These are phyloP conservation scores for Cyphomyrus discorhynchus DNA, from an alignment of 2,113 vertebrate genomes.

Conservation along the genomic window DNA sequence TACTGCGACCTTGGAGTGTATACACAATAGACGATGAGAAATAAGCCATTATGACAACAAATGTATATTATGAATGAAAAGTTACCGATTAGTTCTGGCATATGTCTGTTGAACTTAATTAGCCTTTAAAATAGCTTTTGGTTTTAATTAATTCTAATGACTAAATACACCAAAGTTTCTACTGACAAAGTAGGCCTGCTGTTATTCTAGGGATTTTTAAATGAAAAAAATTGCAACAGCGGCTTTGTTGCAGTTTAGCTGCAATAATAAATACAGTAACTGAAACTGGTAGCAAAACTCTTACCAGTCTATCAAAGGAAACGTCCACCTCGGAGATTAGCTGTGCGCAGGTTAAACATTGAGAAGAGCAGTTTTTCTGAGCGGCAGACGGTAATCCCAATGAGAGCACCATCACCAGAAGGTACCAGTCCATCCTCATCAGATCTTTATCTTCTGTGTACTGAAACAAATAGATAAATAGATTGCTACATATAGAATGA, in stretches of 20 bases:
- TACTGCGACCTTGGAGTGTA: not conserved
- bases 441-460: constrained; percentile 22
- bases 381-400: constrained; percentile 57
- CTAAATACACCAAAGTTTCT: not conserved
- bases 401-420: constrained; percentile 54
- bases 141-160: not conserved
- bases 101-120: not conserved
- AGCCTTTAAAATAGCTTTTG: not conserved
- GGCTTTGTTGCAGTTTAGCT: not conserved
- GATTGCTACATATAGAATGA: not conserved
- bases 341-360: constrained; percentile 67
- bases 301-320: constrained; percentile 69
- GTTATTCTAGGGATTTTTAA: not conserved
- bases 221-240: not conserved
- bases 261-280: not conserved
- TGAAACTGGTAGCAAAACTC: constrained; percentile 27
- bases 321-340: constrained; percentile 45
- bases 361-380: constrained; percentile 59
- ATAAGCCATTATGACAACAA: not conserved
- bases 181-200: not conserved
- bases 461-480: constrained; percentile 21
- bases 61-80: not conserved
- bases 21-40: not conserved
- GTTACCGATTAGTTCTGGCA: not conserved
- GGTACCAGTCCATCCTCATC: constrained; percentile 67